phyloP scores from a whole-genome alignment of 2,113 vertebrate species.

The Sitta europaea region DNA sequence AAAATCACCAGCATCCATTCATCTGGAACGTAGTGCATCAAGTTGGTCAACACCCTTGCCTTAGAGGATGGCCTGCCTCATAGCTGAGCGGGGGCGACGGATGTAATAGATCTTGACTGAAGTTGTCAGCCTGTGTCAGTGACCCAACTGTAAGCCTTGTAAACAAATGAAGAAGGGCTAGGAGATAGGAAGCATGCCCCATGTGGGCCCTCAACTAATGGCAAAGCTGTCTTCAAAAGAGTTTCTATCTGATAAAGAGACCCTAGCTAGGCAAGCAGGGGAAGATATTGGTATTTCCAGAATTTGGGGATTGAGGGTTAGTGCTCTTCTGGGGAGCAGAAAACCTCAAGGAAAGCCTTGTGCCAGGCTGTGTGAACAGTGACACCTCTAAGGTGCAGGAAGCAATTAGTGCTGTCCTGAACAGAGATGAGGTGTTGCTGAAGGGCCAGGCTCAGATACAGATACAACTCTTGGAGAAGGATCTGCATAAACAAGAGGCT shows the following conservation, averaged over 20 bases:
- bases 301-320: not conserved
- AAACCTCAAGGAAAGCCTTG: not conserved
- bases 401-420: not conserved
- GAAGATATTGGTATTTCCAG: not conserved
- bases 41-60: not conserved
- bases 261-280: not conserved
- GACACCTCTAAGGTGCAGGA: not conserved
- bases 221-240: not conserved
- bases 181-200: not conserved
- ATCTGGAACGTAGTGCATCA: not conserved
- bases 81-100: rapidly evolving
- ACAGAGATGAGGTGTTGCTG: not conserved
- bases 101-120: not conserved
- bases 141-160: not conserved
- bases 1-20: not conserved
- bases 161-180: not conserved
- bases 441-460: not conserved
- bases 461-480: not conserved
- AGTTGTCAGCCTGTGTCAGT: not conserved
- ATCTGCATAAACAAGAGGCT: not conserved
- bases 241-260: not conserved
- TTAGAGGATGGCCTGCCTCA: not conserved
- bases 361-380: not conserved
- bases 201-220: not conserved
- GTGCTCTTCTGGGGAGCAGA: not conserved